Percentiles rank a stretch among this genome's conserved stretches.
Conservation (phyloP, 2,888 invertebrate genomes). For the Andrena fulva region DNA sequence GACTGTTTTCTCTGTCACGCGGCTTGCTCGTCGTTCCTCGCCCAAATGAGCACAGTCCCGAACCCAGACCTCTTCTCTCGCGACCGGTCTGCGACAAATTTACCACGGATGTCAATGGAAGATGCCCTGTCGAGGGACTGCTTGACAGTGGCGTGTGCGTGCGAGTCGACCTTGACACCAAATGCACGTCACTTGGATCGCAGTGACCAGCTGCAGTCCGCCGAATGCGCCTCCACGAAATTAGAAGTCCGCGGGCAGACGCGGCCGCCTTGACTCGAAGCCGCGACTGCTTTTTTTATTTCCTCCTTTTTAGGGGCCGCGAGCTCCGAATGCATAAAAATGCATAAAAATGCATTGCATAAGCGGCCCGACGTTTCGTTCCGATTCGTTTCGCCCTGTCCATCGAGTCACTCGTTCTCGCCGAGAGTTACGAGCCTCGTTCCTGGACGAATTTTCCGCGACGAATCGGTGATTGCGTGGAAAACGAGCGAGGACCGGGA, state of each 20-base stretch:
- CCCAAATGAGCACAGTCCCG: not conserved
- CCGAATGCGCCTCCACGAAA: slow-evolving; percentile 37
- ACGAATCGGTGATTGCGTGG: not conserved
- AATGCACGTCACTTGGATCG: slow-evolving; percentile 36
- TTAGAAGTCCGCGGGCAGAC: slow-evolving; percentile 16
- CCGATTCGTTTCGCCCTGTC: not conserved
- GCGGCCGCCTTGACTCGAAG: slow-evolving; percentile 8
- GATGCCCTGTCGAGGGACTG: slow-evolving; percentile 14
- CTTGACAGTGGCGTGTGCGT: slow-evolving; percentile 16
- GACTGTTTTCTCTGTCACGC: not conserved
- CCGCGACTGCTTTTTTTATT: slow-evolving; percentile 3
- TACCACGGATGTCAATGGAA: slow-evolving; percentile 33
- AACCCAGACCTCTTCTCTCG: too few species aligned
- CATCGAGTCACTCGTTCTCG: too few species aligned
- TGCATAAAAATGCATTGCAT: slow-evolving; percentile 9
- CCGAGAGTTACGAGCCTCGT: not conserved
- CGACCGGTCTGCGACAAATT: slow-evolving; percentile 18
- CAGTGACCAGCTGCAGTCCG: slow-evolving; percentile 18
- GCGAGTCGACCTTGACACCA: slow-evolving; percentile 56
- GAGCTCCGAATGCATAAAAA: slow-evolving; percentile 8
- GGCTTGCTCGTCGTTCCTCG: not conserved
- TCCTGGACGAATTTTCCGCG: not conserved
- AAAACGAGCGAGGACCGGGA: not conserved
- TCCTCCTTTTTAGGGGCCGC: not conserved
- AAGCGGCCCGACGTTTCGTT: not conserved